phyloP scores from a whole-genome alignment of 2,113 vertebrate species.

The Oriolus oriolus region DNA sequence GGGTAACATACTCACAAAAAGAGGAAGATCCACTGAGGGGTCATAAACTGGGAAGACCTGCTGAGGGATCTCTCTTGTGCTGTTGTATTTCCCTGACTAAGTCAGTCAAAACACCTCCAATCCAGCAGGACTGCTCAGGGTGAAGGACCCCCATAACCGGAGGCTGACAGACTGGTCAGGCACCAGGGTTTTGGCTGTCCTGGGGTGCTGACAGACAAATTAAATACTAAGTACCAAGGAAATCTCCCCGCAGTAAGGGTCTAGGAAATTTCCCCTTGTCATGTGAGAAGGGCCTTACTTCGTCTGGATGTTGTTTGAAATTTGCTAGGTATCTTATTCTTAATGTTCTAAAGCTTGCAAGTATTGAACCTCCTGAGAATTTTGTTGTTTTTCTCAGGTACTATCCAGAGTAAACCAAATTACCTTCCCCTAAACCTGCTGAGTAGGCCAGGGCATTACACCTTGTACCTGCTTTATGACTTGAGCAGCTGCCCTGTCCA shows the following conservation, averaged over 20 bases:
- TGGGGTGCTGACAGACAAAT: not conserved
- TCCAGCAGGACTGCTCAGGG: not conserved
- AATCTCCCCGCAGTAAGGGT: not conserved
- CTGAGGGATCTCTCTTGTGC: not conserved
- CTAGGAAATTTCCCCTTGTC: not conserved
- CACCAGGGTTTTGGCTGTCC: not conserved
- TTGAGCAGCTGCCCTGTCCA: not conserved
- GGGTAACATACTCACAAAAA: not conserved
- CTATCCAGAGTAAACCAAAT: not conserved
- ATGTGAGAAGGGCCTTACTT: not conserved
- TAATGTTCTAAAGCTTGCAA: not conserved
- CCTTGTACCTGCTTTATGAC: not conserved
- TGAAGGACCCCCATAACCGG: no score
- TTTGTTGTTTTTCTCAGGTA: not conserved
- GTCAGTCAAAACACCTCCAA: not conserved
- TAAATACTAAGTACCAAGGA: not conserved
- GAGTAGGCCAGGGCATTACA: not conserved
- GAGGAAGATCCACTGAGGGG: not conserved
- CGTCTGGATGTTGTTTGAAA: not conserved
- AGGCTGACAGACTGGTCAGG: not conserved
- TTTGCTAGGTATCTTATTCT: not conserved
- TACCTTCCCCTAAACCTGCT: no score
- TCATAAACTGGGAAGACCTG: not conserved
- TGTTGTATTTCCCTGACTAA: not conserved
- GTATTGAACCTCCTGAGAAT: not conserved